phyloP scores from a whole-genome alignment of 1,140 invertebrate species.

The Ephestia elutella region DNA sequence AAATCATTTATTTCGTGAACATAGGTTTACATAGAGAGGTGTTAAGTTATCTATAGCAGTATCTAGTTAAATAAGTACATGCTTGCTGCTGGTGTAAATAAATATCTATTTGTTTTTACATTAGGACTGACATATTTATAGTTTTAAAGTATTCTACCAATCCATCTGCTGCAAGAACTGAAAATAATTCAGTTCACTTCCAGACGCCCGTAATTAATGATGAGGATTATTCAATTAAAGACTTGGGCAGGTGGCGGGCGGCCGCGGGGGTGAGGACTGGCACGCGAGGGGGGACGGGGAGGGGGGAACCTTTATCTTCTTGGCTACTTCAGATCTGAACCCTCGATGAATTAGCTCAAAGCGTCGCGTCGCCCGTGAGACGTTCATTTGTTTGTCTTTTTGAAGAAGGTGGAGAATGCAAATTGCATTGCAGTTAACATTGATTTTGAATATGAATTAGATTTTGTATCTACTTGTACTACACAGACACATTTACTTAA shows the following conservation, averaged over 20 bases:
- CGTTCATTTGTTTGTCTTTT: slow-evolving; percentile 27
- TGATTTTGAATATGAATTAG: background rate
- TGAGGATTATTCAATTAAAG: slow-evolving; percentile 72
- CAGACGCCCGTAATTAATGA: slow-evolving; percentile 71
- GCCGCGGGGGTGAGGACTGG: slow-evolving; percentile 13
- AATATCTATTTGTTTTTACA: no score
- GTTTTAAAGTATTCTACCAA: slow-evolving; percentile 10
- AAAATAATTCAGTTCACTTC: slow-evolving; percentile 69
- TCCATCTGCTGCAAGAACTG: slow-evolving; percentile 30
- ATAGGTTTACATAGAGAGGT: no score
- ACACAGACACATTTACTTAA: no score
- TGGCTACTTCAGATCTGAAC: slow-evolving; percentile 35
- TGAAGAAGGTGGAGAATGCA: background rate
- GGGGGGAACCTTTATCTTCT: slow-evolving; percentile 40
- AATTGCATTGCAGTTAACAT: background rate
- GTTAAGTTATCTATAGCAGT: no score
- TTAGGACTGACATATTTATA: no score
- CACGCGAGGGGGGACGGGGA: slow-evolving; percentile 19
- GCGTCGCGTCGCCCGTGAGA: slow-evolving; percentile 26
- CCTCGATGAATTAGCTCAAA: slow-evolving; percentile 32
- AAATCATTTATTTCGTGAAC: no score
- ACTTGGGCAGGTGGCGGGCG: slow-evolving; percentile 51
- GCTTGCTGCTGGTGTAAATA: no score
- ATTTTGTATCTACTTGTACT: background rate
- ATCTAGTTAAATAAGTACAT: no score